Conservation (phyloP, 2,888 invertebrate genomes). For the Ophion slaviceki region DNA sequence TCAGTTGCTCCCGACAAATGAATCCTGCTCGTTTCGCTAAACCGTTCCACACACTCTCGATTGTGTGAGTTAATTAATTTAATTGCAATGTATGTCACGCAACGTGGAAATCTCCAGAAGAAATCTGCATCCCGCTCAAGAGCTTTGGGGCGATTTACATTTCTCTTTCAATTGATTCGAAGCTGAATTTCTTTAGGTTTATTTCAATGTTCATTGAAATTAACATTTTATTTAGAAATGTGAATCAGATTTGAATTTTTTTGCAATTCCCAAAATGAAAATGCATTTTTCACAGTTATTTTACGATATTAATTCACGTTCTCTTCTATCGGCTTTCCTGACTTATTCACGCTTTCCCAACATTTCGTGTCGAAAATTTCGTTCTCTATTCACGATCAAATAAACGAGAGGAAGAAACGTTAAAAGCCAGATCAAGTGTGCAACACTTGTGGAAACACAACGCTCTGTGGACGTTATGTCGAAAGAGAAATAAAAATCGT, state of each 20-base stretch:
- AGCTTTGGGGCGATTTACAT: conserved; percentile 45
- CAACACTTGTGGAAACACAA: too few relatives aligned
- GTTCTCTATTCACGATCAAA: too few relatives aligned
- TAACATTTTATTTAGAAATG: too few relatives aligned
- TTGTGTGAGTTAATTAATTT: conserved; percentile 42
- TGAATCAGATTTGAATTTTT: too few relatives aligned
- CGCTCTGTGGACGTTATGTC: too few relatives aligned
- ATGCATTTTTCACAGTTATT: too few relatives aligned
- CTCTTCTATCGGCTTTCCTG: not conserved
- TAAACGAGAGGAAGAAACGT: not conserved
- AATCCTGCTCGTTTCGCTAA: conserved; percentile 46
- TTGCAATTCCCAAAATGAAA: too few relatives aligned
- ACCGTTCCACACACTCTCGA: conserved; percentile 36
- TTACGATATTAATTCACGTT: not conserved
- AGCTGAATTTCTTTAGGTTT: not conserved
- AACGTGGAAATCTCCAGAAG: conserved; percentile 32
- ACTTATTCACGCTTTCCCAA: not conserved
- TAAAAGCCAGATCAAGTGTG: too few relatives aligned
- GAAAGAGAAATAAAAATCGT: not conserved
- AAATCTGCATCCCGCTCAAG: conserved; percentile 8
- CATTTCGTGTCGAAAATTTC: not conserved
- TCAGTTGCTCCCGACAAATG: conserved; percentile 12
- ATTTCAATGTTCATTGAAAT: too few relatives aligned
- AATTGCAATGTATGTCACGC: conserved; percentile 30
- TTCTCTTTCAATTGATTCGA: conserved; percentile 23